Evolutionary conservation across 1,140 invertebrate genomes (phyloP).

Genomic region (Scaptomyza montana): DNA sequence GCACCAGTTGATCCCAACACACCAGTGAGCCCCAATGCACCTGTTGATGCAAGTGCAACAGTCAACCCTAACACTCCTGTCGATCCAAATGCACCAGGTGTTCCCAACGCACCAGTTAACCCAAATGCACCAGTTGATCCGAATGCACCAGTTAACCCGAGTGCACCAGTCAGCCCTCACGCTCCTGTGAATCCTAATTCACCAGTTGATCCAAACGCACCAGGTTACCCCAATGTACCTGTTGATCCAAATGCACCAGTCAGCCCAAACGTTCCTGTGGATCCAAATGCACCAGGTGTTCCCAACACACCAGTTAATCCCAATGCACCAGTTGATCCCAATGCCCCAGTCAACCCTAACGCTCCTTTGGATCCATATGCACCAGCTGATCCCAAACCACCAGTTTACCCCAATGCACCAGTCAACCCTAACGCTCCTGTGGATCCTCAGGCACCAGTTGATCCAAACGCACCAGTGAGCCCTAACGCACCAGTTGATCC

Average conservation of each 20-base stretch:
- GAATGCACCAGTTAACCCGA: slow-evolving; percentile 23
- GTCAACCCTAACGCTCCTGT: slow-evolving; percentile 23
- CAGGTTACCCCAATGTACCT: slow-evolving; percentile 29
- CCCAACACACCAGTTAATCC: slow-evolving; percentile 12
- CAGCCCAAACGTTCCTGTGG: slow-evolving; percentile 13
- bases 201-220: slow-evolving; percentile 31
- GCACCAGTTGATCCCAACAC: slow-evolving; percentile 1
- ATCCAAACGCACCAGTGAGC: slow-evolving; percentile 16
- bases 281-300: slow-evolving; percentile 22
- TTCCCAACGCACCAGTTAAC: slow-evolving; percentile 12
- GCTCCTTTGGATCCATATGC: slow-evolving; percentile 16
- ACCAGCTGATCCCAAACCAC: slow-evolving; percentile 23
- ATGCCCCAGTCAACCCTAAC: slow-evolving; percentile 16
- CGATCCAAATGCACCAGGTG: slow-evolving; percentile 23
- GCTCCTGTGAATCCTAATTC: slow-evolving; percentile 9
- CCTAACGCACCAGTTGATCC: slow-evolving; percentile 19
- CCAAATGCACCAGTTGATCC: slow-evolving; percentile 29
- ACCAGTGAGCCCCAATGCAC: slow-evolving; percentile 9
- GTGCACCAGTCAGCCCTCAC: slow-evolving; percentile 15
- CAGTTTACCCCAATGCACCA: slow-evolving; percentile 22
- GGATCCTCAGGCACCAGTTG: slow-evolving; percentile 22
- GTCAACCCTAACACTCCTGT: slow-evolving; percentile 12
- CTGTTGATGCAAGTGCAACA: slow-evolving; percentile 6
- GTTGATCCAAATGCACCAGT: slow-evolving; percentile 34
- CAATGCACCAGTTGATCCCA: slow-evolving; percentile 10